phyloP scores from a whole-genome alignment of 1,140 invertebrate genomes.

The Drosophila pectinifera region DNA sequence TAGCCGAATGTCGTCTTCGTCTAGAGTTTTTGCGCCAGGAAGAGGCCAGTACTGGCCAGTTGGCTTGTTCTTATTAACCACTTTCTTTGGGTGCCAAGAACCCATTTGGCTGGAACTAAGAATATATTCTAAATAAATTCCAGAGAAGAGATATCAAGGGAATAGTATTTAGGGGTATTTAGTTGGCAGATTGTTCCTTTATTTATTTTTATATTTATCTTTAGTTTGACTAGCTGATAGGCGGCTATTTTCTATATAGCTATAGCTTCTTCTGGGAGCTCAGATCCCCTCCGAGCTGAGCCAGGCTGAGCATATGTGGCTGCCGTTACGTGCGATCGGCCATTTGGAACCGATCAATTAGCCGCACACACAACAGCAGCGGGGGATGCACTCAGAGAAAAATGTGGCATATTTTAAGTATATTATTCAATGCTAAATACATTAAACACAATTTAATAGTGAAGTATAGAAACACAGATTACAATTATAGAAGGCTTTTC shows the following conservation, averaged over 20 bases:
- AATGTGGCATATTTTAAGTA: too few species aligned
- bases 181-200: too few species aligned
- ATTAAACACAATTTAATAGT: too few species aligned
- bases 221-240: not conserved
- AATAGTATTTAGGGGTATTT: too few species aligned
- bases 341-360: conserved; percentile 83
- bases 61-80: not conserved
- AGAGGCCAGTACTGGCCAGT: not conserved
- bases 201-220: not conserved
- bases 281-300: conserved; percentile 14
- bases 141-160: too few species aligned
- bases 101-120: too few species aligned
- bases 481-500: too few species aligned
- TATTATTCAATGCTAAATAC: too few species aligned
- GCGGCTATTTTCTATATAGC: not conserved
- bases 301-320: conserved; percentile 40
- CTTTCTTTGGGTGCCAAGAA: too few species aligned
- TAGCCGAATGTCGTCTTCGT: conserved; percentile 75
- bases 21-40: conserved; percentile 64
- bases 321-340: conserved; percentile 72
- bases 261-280: not conserved
- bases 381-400: not conserved
- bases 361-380: conserved; percentile 32
- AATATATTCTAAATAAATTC: not conserved
- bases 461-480: too few species aligned